These are phyloP conservation scores for Heliothis virescens DNA, from an alignment of 1,140 invertebrate species.

Conservation along the genomic window DNA sequence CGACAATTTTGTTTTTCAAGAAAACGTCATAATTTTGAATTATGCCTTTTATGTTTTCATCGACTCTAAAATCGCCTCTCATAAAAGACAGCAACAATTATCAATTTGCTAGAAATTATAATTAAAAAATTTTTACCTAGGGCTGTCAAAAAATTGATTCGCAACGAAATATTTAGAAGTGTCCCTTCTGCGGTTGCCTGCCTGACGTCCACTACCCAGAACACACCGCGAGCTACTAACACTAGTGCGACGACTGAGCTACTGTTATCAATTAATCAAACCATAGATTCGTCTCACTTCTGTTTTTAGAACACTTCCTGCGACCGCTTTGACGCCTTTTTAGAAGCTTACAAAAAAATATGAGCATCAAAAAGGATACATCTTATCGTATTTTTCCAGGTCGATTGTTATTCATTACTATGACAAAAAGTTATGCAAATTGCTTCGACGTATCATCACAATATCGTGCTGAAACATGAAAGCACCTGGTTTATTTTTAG, in stretches of 20 bases:
- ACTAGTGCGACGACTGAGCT: slow-evolving; percentile 48
- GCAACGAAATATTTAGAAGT: background rate
- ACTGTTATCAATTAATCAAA: slow-evolving; percentile 80
- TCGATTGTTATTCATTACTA: background rate
- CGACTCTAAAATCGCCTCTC: too few species aligned
- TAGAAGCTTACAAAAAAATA: background rate
- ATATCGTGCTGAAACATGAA: background rate
- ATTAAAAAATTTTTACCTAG: background rate
- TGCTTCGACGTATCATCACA: background rate
- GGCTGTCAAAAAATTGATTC: background rate
- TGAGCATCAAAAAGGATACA: background rate
- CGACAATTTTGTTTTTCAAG: too few species aligned
- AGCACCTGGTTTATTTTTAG: slow-evolving; percentile 7
- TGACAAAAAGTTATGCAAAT: slow-evolving; percentile 9
- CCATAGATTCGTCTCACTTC: slow-evolving; percentile 52
- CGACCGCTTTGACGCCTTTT: slow-evolving; percentile 15
- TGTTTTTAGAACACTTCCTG: slow-evolving; percentile 46
- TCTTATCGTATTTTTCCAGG: background rate
- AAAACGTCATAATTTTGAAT: too few species aligned
- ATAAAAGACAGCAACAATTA: too few species aligned
- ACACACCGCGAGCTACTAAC: slow-evolving; percentile 48
- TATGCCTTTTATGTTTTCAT: too few species aligned
- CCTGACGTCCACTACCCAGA: background rate
- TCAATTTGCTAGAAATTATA: too few species aligned
- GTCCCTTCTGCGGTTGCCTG: slow-evolving; percentile 14